Base-by-base conservation (phyloP, 2,797 vertebrate genomes). In the Cephalopachus bancanus region DNA sequence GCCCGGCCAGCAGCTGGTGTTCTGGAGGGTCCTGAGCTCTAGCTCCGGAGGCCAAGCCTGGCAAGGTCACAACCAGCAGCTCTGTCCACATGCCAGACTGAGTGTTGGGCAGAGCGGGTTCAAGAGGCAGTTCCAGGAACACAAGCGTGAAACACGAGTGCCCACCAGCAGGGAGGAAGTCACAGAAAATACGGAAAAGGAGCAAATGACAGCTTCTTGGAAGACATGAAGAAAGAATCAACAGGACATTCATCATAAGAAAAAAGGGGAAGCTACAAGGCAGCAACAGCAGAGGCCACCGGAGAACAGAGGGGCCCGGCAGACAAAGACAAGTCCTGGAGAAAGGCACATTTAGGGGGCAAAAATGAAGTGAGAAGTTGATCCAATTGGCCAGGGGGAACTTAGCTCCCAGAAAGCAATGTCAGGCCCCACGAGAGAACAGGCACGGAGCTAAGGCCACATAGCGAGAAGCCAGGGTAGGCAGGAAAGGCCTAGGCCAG, bases 231-330 rank as follows among this genome's bases (percentile, higher is more conserved):
- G 84, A 96, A 92, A 95, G 19, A 92, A 69, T 62, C 14, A 5
- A 92, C 55, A 80, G 67, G 67, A 92, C 33, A 78, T 93, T 20
- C 65, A 79, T 93, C 97, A 83, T 19, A 64, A 80, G 59, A 83
- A 83, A 95, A 95, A 97, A 79, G 20, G 81, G 93, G 96, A 97
- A 97, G 92, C 81, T 37, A 22, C 30, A 69, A 11, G 51, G 53
- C n/a, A 9, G 65, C 16, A 30, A 71, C 62, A 83, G 57, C 67
- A 44, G n/a, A 90, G n/a, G 33, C 69, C 69, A 26, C 22, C 4
- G 19, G 26, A 79, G 7, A 17, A 72, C 7, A 19, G 30, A 37
- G 33, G n/a, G 24, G 26, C 53, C 64, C 19, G 17, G 16, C 24
- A 17, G 26, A 62, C 5, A 8, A 85, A 94, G 62, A 64, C 33